Evolutionary conservation across 2,113 vertebrate species (phyloP), one percentile per base, ranked within the genome.

Genomic region (Emydocephalus ijimae): DNA sequence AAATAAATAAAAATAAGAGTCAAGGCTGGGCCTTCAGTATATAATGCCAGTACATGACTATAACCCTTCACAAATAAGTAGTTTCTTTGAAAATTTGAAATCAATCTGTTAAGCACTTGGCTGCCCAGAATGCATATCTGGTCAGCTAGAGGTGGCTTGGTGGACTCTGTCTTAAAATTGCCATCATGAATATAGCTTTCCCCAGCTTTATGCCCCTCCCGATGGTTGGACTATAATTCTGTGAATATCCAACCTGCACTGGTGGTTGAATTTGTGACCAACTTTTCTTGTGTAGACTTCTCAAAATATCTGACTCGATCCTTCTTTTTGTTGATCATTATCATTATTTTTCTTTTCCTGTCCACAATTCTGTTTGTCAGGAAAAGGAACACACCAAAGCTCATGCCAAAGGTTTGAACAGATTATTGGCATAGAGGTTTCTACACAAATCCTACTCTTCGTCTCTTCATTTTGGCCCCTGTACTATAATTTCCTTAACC

Each of bases 211-310:
- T 54, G 12, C 14, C 2, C 11, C 23, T 29, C 48, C 86, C 14
- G 24, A 52, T 54, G 23, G 26, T 29, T 87, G 14, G 48, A 29
- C 26, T 87, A 52, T 81, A 43, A 81, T 39, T 39, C 34, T 43
- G 3, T 81, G 34, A 81, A 21, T 21, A 81, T 43, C 69, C 69
- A 81, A 8, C 34, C 74, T 43, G 74, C 74, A 81, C 34, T 81
- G 18, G 43, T 43, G 34, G 20, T 81, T 81, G 18, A 43, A 7
- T 81, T 81, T 81, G 34, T 81, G 74, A 81, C 74, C 74, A 81
- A 43, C 74, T 45, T 39, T 34, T 89, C 90, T 92, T 93, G 95
- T 95, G 87, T 69, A 94, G 54, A 92, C 90, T 85, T 15, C 91
- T 89, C 56, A 81, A 64, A 95, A 87, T 95, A 94, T 91, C 95